Base-by-base conservation (phyloP, 2,888 invertebrate genomes). In the Tenthredo mesomela region DNA sequence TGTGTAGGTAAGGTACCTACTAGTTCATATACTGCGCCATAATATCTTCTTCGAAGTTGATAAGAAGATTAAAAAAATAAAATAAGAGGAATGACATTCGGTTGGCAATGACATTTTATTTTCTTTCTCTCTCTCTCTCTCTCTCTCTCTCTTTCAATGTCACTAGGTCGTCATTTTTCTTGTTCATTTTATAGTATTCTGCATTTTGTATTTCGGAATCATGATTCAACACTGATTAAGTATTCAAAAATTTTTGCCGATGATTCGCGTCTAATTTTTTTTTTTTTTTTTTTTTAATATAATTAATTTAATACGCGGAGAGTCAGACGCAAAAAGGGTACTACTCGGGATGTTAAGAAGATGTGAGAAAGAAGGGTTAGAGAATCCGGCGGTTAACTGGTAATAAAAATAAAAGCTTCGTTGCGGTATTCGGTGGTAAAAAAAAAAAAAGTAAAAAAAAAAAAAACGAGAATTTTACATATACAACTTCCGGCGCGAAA, bases 401-500 rank as follows among this genome's bases (percentile, higher is more conserved):
- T 67, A 3, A 33, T 15, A 75, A 50, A 77, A 37, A 37, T 37
- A 37, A 77, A 54, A 50, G 29, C 50, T 54, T 54, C 50, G 50
- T 25, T 33, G 70, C n/a, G 77, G 50, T 50, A 77, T 77, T 50
- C 50, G 50, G 25, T 18, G 1, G 18, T n/a, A 77, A 77, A 33
- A 50, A 50, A 50, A 33, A 33, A 2, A 33, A 33, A 33, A 33
- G 2, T 33, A 33, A 33, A n/a, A n/a, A n/a, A n/a, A n/a, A 33
- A 33, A 33, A 33, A 50, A 50, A 50, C 25, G 18, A 77, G 50
- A 77, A 77, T 77, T 50, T 29, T 77, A 54, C 18, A 58, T 61
- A 58, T 61, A 43, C 15, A 80, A 80, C 61, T 80, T 80, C 80
- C 80, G 80, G 80, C 40, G 80, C 61, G 80, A 80, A 80, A 80